Evolutionary conservation across 2,797 vertebrate species (phyloP), one percentile per base, ranked within the genome.

Genomic region (Pelochelys cantorii): DNA sequence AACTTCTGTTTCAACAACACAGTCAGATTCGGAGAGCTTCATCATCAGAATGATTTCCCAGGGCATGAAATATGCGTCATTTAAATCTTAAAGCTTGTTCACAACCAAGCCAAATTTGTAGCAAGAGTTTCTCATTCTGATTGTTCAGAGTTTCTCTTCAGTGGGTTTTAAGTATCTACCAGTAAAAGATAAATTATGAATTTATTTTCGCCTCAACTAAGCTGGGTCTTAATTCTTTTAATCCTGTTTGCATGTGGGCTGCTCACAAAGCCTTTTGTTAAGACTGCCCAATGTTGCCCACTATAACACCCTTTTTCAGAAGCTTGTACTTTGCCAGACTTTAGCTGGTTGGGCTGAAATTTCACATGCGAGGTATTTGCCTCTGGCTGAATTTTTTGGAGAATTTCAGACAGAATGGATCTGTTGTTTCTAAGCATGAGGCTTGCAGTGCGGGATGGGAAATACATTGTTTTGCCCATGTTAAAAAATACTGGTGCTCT

Each of bases 61-160:
- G 79, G 79, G 87, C 74, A 34, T 90, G 81, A 93, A 95, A 90
- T 92, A 90, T 37, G 65, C 93, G 97, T 95, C 85, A 82, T 86
- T 94, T 94, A 79, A 79, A 90, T 95, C 90, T 93, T 96, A 96
- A 97, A 95, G 59, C 54, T 93, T 94, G 71, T 87, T 97, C 93
- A 96, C 96, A 96, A 86, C 62, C 25, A 84, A 95, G 81, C 53
- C 60, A 85, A 93, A 65, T 93, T 57, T 91, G 80, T 74, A 74
- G 53, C 25, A 79, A 31, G 59, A 2, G 1, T 54, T 68, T 81
- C 90, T 91, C 81, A 42, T 92, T 94, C 34, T 78, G 68, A 81
- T 90, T 93, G 87, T 81, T 94, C 87, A 65, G 23, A 9, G 48
- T 89, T 94, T 42, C 53, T 48, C 3, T 87, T 91, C 79, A 86